A percentile compares a stretch with the other conserved stretches of the same genome.
These are phyloP conservation scores for Sebastes cheni DNA, from an alignment of 2,797 vertebrate species.

Conservation along the genomic window DNA sequence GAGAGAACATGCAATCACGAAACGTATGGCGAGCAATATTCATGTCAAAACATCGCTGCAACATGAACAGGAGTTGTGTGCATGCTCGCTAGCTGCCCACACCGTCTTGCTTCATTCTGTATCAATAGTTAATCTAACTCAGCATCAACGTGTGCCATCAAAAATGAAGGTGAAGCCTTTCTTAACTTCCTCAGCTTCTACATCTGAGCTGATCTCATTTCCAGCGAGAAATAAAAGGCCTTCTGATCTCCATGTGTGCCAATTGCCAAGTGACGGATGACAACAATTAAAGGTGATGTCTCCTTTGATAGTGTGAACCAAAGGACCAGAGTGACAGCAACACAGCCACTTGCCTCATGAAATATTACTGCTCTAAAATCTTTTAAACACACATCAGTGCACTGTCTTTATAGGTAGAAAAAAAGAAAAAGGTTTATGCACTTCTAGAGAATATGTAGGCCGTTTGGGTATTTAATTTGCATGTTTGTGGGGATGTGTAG, in stretches of 20 bases:
- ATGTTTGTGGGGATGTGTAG: neutral
- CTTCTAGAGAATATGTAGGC: conserved; percentile 8
- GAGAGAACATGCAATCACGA: conserved; percentile 8
- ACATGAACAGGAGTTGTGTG: neutral
- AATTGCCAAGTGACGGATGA: conserved; percentile 72
- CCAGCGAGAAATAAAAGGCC: conserved; percentile 46
- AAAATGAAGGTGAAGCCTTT: conserved; percentile 23
- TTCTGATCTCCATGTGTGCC: conserved; percentile 61
- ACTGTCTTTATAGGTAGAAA: conserved; percentile 22
- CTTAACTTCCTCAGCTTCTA: neutral
- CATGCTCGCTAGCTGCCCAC: neutral
- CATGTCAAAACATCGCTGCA: conserved; percentile 1
- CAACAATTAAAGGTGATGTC: conserved; percentile 77
- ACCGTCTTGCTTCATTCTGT: neutral
- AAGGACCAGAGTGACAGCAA: conserved; percentile 60
- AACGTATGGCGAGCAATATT: conserved; percentile 36
- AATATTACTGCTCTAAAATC: conserved; percentile 71
- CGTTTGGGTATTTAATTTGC: neutral
- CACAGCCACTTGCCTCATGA: conserved; percentile 66
- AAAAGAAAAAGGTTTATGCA: conserved; percentile 3
- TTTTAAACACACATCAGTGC: conserved; percentile 65
- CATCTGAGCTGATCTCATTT: conserved; percentile 29
- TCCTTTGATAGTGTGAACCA: conserved; percentile 67
- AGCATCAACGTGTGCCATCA: conserved; percentile 2
- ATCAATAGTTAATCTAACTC: conserved; percentile 47